Evolutionary conservation across 2,888 invertebrate genomes (phyloP).

Genomic region (Hydraecia micacea): DNA sequence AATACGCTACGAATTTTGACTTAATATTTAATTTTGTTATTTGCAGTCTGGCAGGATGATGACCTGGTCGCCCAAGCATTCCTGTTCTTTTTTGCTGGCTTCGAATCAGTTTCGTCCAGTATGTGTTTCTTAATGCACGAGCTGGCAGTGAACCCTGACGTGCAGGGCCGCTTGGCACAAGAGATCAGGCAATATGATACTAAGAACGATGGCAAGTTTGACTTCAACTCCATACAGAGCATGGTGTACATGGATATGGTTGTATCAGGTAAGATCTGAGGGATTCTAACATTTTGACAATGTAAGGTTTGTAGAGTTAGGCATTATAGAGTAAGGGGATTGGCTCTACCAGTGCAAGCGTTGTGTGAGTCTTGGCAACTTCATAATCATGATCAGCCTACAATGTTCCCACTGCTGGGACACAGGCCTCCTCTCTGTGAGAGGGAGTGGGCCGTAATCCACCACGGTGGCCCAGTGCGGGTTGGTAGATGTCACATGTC

Average conservation of each 20-base stretch:
- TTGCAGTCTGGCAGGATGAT: slow-evolving; percentile 71
- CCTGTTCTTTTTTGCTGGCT: slow-evolving; percentile 78
- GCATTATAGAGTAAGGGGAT: too few species aligned
- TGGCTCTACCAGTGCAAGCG: background rate
- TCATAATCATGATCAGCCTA: too few species aligned
- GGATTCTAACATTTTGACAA: background rate
- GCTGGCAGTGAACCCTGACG: slow-evolving; percentile 75
- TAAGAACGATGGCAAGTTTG: slow-evolving; percentile 82
- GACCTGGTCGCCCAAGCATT: slow-evolving; percentile 77
- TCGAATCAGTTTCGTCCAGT: slow-evolving; percentile 75
- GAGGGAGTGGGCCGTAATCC: too few species aligned
- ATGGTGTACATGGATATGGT: slow-evolving; percentile 88
- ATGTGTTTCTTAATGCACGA: slow-evolving; percentile 77
- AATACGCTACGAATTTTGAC: background rate
- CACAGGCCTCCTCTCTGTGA: too few species aligned
- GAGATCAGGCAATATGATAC: slow-evolving; percentile 75
- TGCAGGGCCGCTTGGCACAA: slow-evolving; percentile 75
- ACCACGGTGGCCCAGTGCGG: too few species aligned
- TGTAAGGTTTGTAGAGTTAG: too few species aligned
- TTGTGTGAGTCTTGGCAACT: background rate
- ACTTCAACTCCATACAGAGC: slow-evolving; percentile 78
- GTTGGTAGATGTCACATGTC: too few species aligned
- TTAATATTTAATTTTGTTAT: background rate
- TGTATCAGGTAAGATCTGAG: background rate
- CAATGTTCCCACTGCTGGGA: too few species aligned